Conservation (phyloP, 2,113 vertebrate genomes). For the Ammodytes dubius region DNA sequence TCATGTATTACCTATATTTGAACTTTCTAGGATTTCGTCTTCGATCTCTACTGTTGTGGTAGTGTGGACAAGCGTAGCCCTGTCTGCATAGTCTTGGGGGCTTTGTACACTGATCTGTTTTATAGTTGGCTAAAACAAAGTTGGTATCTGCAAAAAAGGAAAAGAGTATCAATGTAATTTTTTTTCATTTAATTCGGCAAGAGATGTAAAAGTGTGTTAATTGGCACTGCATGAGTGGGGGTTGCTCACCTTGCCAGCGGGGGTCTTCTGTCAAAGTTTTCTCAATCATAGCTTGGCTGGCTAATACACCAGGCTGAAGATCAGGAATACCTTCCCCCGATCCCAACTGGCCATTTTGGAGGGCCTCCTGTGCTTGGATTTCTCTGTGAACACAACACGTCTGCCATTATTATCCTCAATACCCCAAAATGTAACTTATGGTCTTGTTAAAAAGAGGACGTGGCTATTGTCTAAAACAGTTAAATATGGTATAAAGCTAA, state of each 20-base stretch:
- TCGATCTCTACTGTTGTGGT: slow-evolving; percentile 93
- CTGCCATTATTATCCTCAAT: not conserved
- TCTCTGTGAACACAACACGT: slow-evolving; percentile 82
- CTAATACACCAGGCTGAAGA: slow-evolving; percentile 90
- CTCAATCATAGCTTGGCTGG: slow-evolving; percentile 95
- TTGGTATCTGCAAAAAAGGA: slow-evolving; percentile 86
- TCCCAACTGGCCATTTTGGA: slow-evolving; percentile 91
- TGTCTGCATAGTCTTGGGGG: slow-evolving; percentile 94
- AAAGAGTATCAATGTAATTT: not conserved
- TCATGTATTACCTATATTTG: slow-evolving; percentile 89
- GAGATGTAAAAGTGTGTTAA: not conserved
- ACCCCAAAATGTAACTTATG: not conserved
- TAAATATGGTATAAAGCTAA: not conserved
- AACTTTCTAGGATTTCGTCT: slow-evolving; percentile 91
- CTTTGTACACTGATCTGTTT: slow-evolving; percentile 94
- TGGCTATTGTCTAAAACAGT: not conserved
- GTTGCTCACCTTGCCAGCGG: slow-evolving; percentile 89
- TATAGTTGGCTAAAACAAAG: slow-evolving; percentile 94
- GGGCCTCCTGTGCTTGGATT: slow-evolving; percentile 93
- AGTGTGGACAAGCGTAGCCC: slow-evolving; percentile 94
- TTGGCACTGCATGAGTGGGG: not conserved
- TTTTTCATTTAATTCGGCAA: not conserved
- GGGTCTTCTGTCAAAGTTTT: slow-evolving; percentile 93
- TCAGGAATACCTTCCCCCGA: slow-evolving; percentile 89
- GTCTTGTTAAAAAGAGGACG: not conserved